phyloP scores from a whole-genome alignment of 1,140 invertebrate species.

The Drosophila parabipectinata region DNA sequence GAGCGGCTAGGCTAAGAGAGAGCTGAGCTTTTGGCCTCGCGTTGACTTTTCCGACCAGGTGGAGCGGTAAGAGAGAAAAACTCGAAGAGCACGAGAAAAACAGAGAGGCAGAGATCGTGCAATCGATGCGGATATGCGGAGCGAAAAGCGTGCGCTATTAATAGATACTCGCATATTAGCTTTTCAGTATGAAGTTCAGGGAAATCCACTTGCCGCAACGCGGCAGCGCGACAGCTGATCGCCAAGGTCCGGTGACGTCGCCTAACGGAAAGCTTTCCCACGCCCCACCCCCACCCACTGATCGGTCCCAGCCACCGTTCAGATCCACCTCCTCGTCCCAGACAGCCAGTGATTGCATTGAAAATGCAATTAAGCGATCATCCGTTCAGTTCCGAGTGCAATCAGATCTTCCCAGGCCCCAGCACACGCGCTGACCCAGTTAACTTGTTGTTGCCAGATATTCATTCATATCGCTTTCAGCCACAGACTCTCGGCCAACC shows the following conservation, averaged over 20 bases:
- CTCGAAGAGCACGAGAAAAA: conserved; percentile 21
- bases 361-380: conserved; percentile 59
- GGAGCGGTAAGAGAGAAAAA: conserved; percentile 49
- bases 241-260: conserved; percentile 63
- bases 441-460: conserved; percentile 43
- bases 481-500: conserved; percentile 26
- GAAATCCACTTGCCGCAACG: conserved; percentile 65
- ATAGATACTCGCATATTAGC: conserved; percentile 65
- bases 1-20: conserved; percentile 35
- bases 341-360: conserved; percentile 49
- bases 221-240: conserved; percentile 46
- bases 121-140: conserved; percentile 49
- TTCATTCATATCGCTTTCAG: conserved; percentile 62
- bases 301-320: not conserved
- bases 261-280: conserved; percentile 73
- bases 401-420: conserved; percentile 52
- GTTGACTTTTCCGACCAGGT: conserved; percentile 44
- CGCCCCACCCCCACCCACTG: not conserved
- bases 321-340: not conserved
- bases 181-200: conserved; percentile 74
- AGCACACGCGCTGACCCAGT: conserved; percentile 67
- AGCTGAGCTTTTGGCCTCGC: conserved; percentile 40
- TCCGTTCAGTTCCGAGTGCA: conserved; percentile 10
- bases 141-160: conserved; percentile 54
- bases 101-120: conserved; percentile 7